Conservation (phyloP, 2,888 invertebrate genomes). For the Sarcophaga carnaria region DNA sequence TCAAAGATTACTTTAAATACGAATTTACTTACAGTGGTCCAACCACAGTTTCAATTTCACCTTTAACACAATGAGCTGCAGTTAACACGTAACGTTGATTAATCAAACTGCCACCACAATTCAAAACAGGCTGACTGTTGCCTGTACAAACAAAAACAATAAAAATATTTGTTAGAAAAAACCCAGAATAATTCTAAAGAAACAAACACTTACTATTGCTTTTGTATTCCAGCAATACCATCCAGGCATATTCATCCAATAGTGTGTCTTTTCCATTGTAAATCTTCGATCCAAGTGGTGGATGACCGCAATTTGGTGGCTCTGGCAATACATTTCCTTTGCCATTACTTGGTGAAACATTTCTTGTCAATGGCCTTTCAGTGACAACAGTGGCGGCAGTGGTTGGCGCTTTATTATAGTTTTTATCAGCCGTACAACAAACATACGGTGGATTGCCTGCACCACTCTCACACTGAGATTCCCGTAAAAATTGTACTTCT, state of each 20-base stretch:
- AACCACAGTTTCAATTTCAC: constrained; percentile 82
- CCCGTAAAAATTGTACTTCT: constrained; percentile 74
- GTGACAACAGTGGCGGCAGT: constrained; percentile 35
- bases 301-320: constrained; percentile 77
- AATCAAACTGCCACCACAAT: constrained; percentile 90
- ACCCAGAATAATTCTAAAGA: not conserved
- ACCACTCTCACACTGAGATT: constrained; percentile 77
- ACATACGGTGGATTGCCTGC: constrained; percentile 76
- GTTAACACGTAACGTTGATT: constrained; percentile 84
- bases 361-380: constrained; percentile 4
- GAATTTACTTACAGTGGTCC: constrained; percentile 83
- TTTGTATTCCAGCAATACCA: constrained; percentile 86
- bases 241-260: constrained; percentile 87
- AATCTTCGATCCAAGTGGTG: constrained; percentile 82
- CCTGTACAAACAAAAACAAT: constrained; percentile 66
- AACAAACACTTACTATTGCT: constrained; percentile 83
- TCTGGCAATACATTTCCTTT: constrained; percentile 75
- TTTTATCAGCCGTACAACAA: constrained; percentile 77
- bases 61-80: constrained; percentile 86
- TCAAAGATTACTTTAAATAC: not conserved
- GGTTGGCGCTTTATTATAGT: constrained; percentile 58
- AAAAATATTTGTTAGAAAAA: not conserved
- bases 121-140: constrained; percentile 72
- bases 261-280: constrained; percentile 85
- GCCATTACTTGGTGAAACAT: constrained; percentile 69